Evolutionary conservation across 1,140 invertebrate species (phyloP), one percentile per base, ranked within the genome.

Genomic region (Agrypnia vestita): DNA sequence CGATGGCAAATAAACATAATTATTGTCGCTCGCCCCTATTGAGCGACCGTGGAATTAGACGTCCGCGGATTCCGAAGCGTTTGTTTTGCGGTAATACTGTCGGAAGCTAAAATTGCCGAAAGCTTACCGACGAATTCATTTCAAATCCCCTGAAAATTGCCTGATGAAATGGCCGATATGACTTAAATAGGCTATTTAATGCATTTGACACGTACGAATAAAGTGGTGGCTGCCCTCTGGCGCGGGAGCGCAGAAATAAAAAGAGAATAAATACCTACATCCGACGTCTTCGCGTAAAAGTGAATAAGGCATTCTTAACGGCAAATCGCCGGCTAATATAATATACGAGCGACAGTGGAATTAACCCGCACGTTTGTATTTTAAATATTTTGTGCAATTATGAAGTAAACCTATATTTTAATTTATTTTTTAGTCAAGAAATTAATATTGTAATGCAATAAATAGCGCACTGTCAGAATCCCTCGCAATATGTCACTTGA

Each of bases 121-220:
- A 77, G 76, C 64, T 62, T 47, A 59, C 67, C 64, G 44, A 73
- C 64, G 56, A 81, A 81, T 81, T 77, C 75, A 77, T 79, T 76
- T 53, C 77, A 82, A 82, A 82, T 82, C 78, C 78, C 81, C 53
- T 74, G 56, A 76, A 82, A 80, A 82, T 82, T 74, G 81, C 78
- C 78, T 43, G 78, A 79, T 82, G 73, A 76, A 79, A 82, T 79
- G 55, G 81, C 55, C 81, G 81, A 82, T 78, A 80, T 78, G 81
- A 82, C 46, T 80, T 82, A 82, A 82, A 82, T 74, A 82, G 81
- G 78, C 81, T 15, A 71, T 82, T 82, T 78, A 61, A 75, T 62
- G 78, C 76, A 74, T 82, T 82, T 77, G 81, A 82, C 81, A 82
- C 81, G 81, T 82, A 82, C 81, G 78, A 51, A 74, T 61, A 75